Conservation (phyloP, 2,797 vertebrate genomes). For the Hylomyscus alleni region DNA sequence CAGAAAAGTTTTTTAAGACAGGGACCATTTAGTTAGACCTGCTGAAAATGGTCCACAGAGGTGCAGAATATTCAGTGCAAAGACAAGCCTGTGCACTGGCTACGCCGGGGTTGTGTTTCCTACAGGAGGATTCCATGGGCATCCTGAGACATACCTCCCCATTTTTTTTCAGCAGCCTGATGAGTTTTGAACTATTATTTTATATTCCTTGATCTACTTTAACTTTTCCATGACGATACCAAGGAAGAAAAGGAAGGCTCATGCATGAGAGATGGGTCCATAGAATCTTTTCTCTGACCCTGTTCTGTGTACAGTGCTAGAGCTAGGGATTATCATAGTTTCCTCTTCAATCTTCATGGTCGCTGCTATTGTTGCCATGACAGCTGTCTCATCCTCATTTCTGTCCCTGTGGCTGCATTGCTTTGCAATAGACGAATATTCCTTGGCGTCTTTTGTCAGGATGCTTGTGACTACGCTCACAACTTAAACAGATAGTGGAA, state of each 20-base stretch:
- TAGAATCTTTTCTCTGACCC: neutral
- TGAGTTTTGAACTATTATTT: neutral
- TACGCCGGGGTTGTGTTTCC: neutral
- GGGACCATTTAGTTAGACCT: slow-evolving; percentile 29
- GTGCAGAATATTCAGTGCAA: neutral
- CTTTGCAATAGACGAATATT: neutral
- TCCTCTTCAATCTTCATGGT: neutral
- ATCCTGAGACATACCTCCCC: neutral
- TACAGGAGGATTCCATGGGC: neutral
- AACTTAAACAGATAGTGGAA: neutral
- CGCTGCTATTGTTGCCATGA: neutral
- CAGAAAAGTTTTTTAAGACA: slow-evolving; percentile 44
- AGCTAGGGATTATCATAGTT: neutral
- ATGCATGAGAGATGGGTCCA: neutral
- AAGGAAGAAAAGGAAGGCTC: neutral
- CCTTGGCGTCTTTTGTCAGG: neutral
- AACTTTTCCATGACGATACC: neutral
- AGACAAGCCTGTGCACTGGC: accelerated
- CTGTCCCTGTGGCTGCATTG: neutral
- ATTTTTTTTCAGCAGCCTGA: neutral
- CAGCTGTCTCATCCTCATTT: neutral
- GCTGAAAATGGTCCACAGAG: neutral
- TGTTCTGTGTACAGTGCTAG: neutral
- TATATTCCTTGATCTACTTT: neutral
- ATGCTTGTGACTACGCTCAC: neutral